Percentiles rank a stretch among this genome's conserved stretches.
These are phyloP conservation scores for Anas platyrhynchos DNA, from an alignment of 2,113 vertebrate genomes.

Conservation along the genomic window DNA sequence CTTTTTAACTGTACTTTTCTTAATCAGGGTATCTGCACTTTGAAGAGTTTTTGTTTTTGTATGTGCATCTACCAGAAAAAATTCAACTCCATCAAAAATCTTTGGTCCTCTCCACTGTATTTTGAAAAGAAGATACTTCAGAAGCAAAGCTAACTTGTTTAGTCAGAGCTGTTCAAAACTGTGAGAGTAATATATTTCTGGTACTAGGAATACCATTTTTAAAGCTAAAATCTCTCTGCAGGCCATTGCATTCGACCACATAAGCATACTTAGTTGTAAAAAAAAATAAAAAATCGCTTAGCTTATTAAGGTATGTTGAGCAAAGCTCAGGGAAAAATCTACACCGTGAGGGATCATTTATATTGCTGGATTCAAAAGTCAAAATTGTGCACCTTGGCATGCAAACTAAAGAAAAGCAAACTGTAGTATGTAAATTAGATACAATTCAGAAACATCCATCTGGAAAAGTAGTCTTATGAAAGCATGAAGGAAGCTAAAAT, in stretches of 20 bases:
- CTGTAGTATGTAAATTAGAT: not conserved
- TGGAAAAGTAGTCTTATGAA: not conserved
- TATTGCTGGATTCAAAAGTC: not conserved
- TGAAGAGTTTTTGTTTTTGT: not conserved
- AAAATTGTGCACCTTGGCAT: not conserved
- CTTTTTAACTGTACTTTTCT: not conserved
- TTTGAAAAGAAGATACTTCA: not conserved
- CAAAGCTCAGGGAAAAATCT: not conserved
- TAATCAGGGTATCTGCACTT: not conserved
- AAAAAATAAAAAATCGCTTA: not conserved
- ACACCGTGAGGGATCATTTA: not conserved
- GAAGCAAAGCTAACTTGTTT: not conserved
- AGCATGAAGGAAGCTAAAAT: slow-evolving; percentile 8
- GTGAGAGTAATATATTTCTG: not conserved
- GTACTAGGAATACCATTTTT: not conserved
- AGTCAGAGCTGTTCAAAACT: not conserved
- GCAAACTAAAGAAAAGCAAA: not conserved
- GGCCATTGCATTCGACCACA: not conserved
- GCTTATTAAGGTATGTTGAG: not conserved
- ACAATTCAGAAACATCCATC: not conserved
- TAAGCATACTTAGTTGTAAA: not conserved
- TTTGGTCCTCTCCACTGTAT: not conserved
- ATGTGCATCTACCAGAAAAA: not conserved
- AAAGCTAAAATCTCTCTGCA: not conserved
- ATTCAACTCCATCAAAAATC: not conserved